Evolutionary conservation across 2,888 invertebrate genomes (phyloP), one percentile per base, ranked within the genome.

Genomic region (Oegoconia quadripuncta): DNA sequence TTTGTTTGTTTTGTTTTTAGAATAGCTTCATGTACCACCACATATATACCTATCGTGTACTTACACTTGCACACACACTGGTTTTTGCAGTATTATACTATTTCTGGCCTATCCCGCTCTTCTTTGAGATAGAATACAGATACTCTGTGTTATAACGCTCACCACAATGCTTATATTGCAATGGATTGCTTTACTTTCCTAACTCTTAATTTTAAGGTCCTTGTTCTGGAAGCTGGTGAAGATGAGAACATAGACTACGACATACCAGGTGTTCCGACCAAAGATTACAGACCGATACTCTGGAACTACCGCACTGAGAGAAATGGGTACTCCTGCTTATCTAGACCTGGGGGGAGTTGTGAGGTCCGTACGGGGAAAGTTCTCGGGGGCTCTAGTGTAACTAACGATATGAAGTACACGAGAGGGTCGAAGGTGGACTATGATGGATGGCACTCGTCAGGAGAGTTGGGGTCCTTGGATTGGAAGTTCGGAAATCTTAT

Each of bases 361-460:
- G 83, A 84, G 42, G 78, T 88, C 14, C 70, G 67, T 37, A 80
- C 78, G 2, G 88, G 86, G 1, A 87, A 83, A 55, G 86, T 84
- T 1, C 61, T 88, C 0, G 88, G 88, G 3, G 88, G 88, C 0
- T 86, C 87, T 28, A 81, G 82, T 18, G 87, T 86, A 2, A 75
- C 65, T 5, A 82, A 80, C 17, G 82, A 86, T 39, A 86, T 87
- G 86, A 88, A 88, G 60, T 88, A 88, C 47, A 80, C 80, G 1
- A 63, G 88, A 46, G 88, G 88, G 0, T 71, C 74, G 12, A 84
- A 80, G 46, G 66, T 62, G 9, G 88, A 88, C 46, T 88, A 83
- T 34, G 86, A 87, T 39, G 74, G 69, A 0, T 88, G 88, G 88
- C 74, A 80, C 35, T 67, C 42, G 14, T 52, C 63, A 1, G 81